Evolutionary conservation across 2,113 vertebrate species (phyloP), one percentile per base, ranked within the genome.

Genomic region (Forbesichthys papilliferus): DNA sequence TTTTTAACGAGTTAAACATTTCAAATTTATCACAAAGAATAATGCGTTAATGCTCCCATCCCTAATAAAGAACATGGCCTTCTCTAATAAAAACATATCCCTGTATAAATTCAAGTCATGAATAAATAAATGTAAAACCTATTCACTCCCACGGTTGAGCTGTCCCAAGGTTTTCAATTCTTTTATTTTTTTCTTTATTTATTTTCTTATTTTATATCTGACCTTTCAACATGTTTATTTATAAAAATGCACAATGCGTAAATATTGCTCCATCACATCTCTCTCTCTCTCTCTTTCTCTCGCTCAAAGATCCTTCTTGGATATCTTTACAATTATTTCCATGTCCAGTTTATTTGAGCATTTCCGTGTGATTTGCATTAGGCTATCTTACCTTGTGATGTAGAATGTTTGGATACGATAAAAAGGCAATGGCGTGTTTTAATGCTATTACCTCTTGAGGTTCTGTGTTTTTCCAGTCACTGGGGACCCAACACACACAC

Each of bases 91-190:
- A 70, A 86, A 68, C n/a, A 68, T 9, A 58, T 55, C 54, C 61
- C 48, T 64, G 47, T 70, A 61, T 63, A 67, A 81, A 69, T 68
- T 69, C 47, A 6, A 55, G 59, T 49, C 68, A 54, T 81, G 73
- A 84, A 84, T 81, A 77, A 82, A 84, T 81, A 84, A 63, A 74
- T 71, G 18, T 68, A 27, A 68, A 68, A 77, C 79, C 47, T 71
- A 71, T 86, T 79, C 77, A 68, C 18, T 8, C 6, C 34, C 55
- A 69, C 66, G 73, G 77, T 74, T 73, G 75, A 84, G 79, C 49
- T 80, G 70, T 13, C 61, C 65, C 20, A 27, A 42, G 75, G 12
- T 71, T 61, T 70, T 62, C 7, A 58, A n/a, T 77, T 63, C 0
- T 57, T 13, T 57, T 57, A 9, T 61, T n/a, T 46, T 46, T 3